Conservation (phyloP, 2,888 invertebrate species). For the Nudaria mundana region DNA sequence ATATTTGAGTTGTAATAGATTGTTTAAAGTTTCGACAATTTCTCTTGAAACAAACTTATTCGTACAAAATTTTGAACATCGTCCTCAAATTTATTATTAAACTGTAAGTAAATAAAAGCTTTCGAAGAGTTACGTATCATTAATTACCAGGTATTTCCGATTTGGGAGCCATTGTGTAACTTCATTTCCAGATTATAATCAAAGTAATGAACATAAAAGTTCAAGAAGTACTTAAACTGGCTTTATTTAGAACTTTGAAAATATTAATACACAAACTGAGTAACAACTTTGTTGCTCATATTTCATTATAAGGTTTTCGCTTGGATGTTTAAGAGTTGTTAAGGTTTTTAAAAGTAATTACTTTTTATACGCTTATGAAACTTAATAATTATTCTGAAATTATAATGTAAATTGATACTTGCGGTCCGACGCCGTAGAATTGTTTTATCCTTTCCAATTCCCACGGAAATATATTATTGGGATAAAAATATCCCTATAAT, state of each 20-base stretch:
- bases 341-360: not conserved
- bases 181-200: constrained; percentile 25
- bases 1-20: constrained; percentile 1
- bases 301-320: constrained; percentile 4
- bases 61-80: constrained; percentile 12
- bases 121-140: constrained; percentile 22
- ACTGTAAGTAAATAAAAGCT: constrained; percentile 24
- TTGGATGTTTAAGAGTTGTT: constrained; percentile 2
- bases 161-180: constrained; percentile 25
- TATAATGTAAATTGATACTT: too few relatives aligned
- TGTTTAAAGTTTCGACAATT: constrained; percentile 13
- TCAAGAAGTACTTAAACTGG: constrained; percentile 9
- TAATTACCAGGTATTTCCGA: constrained; percentile 36
- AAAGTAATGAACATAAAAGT: constrained; percentile 24
- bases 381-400: constrained; percentile 1
- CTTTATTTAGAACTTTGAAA: constrained; percentile 15
- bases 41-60: constrained; percentile 21
- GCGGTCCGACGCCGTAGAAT: too few relatives aligned
- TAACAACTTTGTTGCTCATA: constrained; percentile 13
- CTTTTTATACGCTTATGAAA: not conserved
- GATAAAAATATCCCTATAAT: too few relatives aligned
- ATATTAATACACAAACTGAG: constrained; percentile 15
- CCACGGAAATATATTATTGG: too few relatives aligned
- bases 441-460: too few relatives aligned
- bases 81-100: constrained; percentile 25